Conservation (phyloP, 2,113 vertebrate species). For the Steatornis caripensis region DNA sequence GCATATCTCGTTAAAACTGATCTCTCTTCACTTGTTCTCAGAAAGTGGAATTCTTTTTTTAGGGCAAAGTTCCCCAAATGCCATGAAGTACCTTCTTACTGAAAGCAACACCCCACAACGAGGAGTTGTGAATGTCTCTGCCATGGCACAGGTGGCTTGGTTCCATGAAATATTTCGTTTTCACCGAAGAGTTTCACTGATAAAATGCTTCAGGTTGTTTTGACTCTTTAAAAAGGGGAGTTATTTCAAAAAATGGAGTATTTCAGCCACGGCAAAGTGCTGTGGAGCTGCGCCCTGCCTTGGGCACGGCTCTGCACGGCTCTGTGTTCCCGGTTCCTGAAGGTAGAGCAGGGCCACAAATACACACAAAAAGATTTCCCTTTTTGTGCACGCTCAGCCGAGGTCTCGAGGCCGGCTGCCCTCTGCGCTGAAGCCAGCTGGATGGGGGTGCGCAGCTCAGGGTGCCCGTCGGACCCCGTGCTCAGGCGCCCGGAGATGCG, state of each 20-base stretch:
- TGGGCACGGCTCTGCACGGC: background rate
- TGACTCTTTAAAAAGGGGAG: background rate
- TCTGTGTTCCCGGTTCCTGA: background rate
- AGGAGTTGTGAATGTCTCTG: background rate
- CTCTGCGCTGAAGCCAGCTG: fast-evolving
- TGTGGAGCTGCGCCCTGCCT: background rate
- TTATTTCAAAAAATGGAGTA: fast-evolving
- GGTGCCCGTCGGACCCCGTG: fast-evolving
- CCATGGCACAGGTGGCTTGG: background rate
- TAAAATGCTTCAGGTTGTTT: background rate
- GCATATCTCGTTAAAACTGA: background rate
- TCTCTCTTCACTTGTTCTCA: background rate
- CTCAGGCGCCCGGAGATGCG: background rate
- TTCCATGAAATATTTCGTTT: background rate
- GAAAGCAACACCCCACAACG: background rate
- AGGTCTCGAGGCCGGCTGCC: background rate
- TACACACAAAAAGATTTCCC: fast-evolving
- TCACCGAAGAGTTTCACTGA: background rate
- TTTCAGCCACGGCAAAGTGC: background rate
- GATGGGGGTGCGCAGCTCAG: background rate
- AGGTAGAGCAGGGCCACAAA: background rate
- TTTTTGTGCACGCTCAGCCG: fast-evolving
- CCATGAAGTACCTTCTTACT: fast-evolving
- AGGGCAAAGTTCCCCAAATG: background rate
- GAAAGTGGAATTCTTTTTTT: background rate